A percentile compares a stretch with the other conserved stretches of the same genome.
phyloP scores from a whole-genome alignment of 2,797 vertebrate genomes.

The Eleutherodactylus coqui region DNA sequence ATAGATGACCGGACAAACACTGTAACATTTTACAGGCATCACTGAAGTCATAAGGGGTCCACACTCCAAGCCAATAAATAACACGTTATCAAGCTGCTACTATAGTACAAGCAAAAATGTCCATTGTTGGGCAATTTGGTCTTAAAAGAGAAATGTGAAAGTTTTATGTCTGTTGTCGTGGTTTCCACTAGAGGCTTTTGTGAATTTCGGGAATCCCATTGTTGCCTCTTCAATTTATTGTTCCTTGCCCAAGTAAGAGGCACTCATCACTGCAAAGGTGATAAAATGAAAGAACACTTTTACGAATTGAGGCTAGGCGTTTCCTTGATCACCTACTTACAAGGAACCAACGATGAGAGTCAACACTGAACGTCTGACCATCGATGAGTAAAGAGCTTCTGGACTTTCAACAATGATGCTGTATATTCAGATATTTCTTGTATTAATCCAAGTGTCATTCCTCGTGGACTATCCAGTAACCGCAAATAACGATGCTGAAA shows the following conservation, averaged over 20 bases:
- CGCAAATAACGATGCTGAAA: slow-evolving; percentile 26
- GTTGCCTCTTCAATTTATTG: slow-evolving; percentile 48
- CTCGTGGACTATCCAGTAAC: neutral
- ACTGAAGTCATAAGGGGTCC: slow-evolving; percentile 58
- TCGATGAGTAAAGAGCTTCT: slow-evolving; percentile 31
- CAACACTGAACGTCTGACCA: slow-evolving; percentile 14
- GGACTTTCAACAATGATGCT: slow-evolving; percentile 1
- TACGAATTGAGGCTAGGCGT: slow-evolving; percentile 12
- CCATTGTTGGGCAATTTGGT: slow-evolving; percentile 47
- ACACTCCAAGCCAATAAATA: slow-evolving; percentile 60
- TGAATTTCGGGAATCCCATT: slow-evolving; percentile 57
- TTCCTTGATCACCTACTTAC: slow-evolving; percentile 23
- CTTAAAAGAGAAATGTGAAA: slow-evolving; percentile 55
- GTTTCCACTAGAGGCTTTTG: slow-evolving; percentile 48
- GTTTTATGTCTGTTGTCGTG: slow-evolving; percentile 57
- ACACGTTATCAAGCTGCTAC: slow-evolving; percentile 50
- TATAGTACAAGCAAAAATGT: slow-evolving; percentile 50
- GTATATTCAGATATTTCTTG: slow-evolving; percentile 12
- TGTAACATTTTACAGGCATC: slow-evolving; percentile 55
- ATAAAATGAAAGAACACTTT: slow-evolving; percentile 49
- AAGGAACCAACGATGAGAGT: slow-evolving; percentile 9
- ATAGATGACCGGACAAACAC: slow-evolving; percentile 60
- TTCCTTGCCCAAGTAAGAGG: slow-evolving; percentile 48
- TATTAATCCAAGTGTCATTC: slow-evolving; percentile 16
- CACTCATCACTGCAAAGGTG: slow-evolving; percentile 49